Evolutionary conservation across 2,797 vertebrate species (phyloP).

Genomic region (Sphenopsis melanotis): DNA sequence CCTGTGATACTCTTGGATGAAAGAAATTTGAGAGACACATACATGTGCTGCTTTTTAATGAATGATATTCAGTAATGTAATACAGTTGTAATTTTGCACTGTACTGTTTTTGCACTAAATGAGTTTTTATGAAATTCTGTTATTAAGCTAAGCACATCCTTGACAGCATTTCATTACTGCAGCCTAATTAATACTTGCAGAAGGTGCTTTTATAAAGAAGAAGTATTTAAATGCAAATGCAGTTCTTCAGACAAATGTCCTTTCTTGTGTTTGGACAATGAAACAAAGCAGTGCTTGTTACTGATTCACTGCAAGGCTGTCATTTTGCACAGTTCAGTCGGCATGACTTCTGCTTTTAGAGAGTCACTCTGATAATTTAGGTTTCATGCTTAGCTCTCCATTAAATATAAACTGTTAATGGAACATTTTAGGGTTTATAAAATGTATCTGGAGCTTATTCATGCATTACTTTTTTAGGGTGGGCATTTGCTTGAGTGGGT

Average conservation of each 20-base stretch:
- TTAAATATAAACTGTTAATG: neutral
- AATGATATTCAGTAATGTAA: neutral
- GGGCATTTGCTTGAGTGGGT: neutral
- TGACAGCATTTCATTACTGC: neutral
- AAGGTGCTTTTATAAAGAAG: slow-evolving; percentile 1
- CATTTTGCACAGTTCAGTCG: slow-evolving; percentile 16
- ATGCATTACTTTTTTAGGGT: neutral
- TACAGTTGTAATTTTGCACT: neutral
- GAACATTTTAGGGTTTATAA: neutral
- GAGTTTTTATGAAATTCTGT: neutral
- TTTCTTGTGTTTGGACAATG: slow-evolving; percentile 19
- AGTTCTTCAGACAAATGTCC: slow-evolving; percentile 2
- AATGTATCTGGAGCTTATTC: neutral
- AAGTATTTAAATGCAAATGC: slow-evolving; percentile 8
- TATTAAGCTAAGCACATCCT: slow-evolving; percentile 12
- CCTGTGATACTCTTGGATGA: neutral
- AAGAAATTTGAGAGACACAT: neutral
- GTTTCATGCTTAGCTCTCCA: neutral
- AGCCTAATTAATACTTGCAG: slow-evolving; percentile 20
- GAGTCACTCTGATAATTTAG: neutral
- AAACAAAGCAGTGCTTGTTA: slow-evolving; percentile 4
- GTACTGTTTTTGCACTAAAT: neutral
- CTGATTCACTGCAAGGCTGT: neutral
- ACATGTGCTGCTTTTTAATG: neutral
- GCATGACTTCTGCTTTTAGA: neutral